phyloP scores from a whole-genome alignment of 2,797 vertebrate genomes.

The Chrysocyon brachyurus region DNA sequence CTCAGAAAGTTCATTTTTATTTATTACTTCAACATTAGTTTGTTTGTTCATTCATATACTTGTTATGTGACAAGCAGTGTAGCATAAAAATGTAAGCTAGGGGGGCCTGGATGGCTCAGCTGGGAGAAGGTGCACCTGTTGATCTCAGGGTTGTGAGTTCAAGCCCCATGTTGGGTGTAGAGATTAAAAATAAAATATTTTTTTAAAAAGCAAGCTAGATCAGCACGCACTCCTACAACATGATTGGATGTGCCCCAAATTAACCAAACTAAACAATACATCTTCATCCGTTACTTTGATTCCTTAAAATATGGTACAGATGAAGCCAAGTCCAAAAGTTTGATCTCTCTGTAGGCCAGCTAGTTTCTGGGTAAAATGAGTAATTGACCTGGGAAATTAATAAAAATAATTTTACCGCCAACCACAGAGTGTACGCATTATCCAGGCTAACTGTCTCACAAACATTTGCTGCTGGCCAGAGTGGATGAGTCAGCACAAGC shows the following conservation, averaged over 20 bases:
- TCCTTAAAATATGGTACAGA: not conserved
- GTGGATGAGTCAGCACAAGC: not conserved
- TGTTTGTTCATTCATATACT: not conserved
- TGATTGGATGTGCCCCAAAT: not conserved
- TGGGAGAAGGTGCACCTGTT: not conserved
- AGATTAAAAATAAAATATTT: not conserved
- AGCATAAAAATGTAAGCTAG: not conserved
- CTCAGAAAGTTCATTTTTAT: slow-evolving; percentile 40
- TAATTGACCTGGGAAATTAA: slow-evolving; percentile 53
- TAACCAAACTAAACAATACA: not conserved
- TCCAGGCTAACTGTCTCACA: not conserved
- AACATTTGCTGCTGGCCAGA: not conserved
- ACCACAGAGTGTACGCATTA: not conserved
- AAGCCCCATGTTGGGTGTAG: not conserved
- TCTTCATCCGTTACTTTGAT: not conserved
- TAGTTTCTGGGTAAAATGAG: slow-evolving; percentile 45
- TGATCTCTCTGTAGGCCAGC: not conserved
- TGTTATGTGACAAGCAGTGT: not conserved
- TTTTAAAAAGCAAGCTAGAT: not conserved
- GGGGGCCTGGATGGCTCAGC: not conserved
- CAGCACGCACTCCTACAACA: not conserved
- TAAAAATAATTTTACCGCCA: slow-evolving; percentile 32
- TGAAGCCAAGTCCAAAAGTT: not conserved
- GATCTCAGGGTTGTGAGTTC: not conserved
- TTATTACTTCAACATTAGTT: not conserved